Percentiles rank a stretch among this genome's conserved stretches.
phyloP scores from a whole-genome alignment of 2,113 vertebrate species.

The Peromyscus leucopus region DNA sequence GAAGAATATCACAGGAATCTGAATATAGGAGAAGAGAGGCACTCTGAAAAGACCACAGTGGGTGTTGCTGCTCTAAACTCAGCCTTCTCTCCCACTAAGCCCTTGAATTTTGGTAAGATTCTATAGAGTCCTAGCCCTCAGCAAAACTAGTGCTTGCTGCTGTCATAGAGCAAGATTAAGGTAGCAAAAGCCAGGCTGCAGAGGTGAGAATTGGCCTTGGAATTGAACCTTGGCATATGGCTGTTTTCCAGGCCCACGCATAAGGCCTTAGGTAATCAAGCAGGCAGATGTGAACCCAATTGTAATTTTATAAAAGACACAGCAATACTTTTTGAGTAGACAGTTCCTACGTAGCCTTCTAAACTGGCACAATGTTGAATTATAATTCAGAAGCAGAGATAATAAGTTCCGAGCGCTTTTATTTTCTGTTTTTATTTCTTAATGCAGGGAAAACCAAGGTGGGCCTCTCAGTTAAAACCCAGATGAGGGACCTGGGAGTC shows the following conservation, averaged over 20 bases:
- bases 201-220: not conserved
- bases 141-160: not conserved
- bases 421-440: slow-evolving; percentile 21
- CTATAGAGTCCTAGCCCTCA: not conserved
- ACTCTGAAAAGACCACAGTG: not conserved
- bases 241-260: not conserved
- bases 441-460: not conserved
- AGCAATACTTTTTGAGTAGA: not conserved
- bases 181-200: not conserved
- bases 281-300: not conserved
- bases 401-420: slow-evolving; percentile 19
- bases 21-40: not conserved
- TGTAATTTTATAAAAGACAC: not conserved
- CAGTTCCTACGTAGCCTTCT: not conserved
- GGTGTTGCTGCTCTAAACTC: not conserved
- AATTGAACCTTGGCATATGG: not conserved
- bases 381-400: slow-evolving; percentile 18
- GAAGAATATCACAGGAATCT: not conserved
- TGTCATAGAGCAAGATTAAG: not conserved
- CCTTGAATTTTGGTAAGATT: not conserved
- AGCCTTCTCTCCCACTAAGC: not conserved
- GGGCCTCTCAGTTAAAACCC: not conserved
- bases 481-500: not conserved
- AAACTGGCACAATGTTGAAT: slow-evolving; percentile 4
- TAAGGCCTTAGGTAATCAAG: not conserved